Evolutionary conservation across 1,140 invertebrate species (phyloP).

Genomic region (Heliconius congener): DNA sequence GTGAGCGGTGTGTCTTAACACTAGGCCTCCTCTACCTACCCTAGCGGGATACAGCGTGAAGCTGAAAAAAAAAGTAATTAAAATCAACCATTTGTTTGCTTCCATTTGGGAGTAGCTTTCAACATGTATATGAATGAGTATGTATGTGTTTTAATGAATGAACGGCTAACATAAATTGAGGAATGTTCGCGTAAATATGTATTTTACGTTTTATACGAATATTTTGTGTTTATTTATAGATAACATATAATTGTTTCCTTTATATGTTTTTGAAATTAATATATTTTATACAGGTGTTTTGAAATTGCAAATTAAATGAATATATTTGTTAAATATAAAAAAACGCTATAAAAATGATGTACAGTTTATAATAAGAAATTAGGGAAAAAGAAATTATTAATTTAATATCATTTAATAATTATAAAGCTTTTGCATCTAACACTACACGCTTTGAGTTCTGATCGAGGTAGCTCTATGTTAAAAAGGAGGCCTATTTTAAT

Average conservation of each 20-base stretch:
- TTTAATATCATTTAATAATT: too few relatives aligned
- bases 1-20: too few relatives aligned
- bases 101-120: constrained; percentile 47
- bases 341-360: too few relatives aligned
- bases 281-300: too few relatives aligned
- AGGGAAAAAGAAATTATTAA: neutral
- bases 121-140: constrained; percentile 44
- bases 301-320: neutral
- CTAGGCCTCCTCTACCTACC: too few relatives aligned
- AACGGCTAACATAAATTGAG: neutral
- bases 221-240: neutral
- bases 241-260: neutral
- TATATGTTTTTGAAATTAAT: neutral
- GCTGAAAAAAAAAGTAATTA: neutral
- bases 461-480: neutral
- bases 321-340: neutral
- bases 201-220: neutral
- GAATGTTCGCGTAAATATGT: constrained; percentile 1
- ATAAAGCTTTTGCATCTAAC: neutral
- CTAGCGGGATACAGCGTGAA: too few relatives aligned
- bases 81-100: neutral
- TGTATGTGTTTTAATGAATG: neutral
- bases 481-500: constrained; percentile 5
- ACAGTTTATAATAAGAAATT: too few relatives aligned
- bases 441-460: neutral